Percentiles rank a stretch among this genome's conserved stretches.
These are phyloP conservation scores for Tetrapedia diversipes DNA, from an alignment of 2,888 invertebrate genomes.

Conservation along the genomic window DNA sequence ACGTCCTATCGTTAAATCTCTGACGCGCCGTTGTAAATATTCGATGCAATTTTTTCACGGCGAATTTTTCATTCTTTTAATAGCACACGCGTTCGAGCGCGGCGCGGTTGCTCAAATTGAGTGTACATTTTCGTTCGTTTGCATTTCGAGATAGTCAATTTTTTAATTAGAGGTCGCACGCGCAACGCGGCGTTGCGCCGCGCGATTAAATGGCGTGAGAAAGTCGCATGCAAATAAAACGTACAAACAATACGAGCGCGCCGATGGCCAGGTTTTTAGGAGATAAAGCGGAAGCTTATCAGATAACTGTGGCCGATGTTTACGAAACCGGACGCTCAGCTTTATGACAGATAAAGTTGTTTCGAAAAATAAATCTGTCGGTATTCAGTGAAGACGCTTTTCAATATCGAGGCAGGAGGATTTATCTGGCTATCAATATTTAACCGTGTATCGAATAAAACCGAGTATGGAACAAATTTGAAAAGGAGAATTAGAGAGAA, in stretches of 20 bases:
- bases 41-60: too few species aligned
- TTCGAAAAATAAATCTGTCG: slow-evolving; percentile 29
- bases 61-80: too few species aligned
- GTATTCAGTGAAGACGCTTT: slow-evolving; percentile 26
- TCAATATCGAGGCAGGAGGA: slow-evolving; percentile 6
- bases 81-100: too few species aligned
- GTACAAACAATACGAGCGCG: slow-evolving; percentile 15
- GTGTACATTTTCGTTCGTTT: too few species aligned
- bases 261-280: slow-evolving; percentile 10
- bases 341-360: slow-evolving; percentile 36
- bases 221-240: slow-evolving; percentile 29
- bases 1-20: too few species aligned
- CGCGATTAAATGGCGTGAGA: slow-evolving; percentile 5
- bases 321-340: slow-evolving; percentile 34
- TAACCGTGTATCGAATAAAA: not conserved
- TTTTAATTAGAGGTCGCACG: slow-evolving; percentile 12
- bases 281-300: slow-evolving; percentile 47
- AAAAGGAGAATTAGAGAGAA: not conserved
- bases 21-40: too few species aligned
- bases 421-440: slow-evolving; percentile 24
- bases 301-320: slow-evolving; percentile 40
- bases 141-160: slow-evolving; percentile 5
- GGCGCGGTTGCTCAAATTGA: too few species aligned
- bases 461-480: not conserved
- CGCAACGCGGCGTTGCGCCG: not conserved